Conservation (phyloP, 2,113 vertebrate species). For the Euleptes europaea region DNA sequence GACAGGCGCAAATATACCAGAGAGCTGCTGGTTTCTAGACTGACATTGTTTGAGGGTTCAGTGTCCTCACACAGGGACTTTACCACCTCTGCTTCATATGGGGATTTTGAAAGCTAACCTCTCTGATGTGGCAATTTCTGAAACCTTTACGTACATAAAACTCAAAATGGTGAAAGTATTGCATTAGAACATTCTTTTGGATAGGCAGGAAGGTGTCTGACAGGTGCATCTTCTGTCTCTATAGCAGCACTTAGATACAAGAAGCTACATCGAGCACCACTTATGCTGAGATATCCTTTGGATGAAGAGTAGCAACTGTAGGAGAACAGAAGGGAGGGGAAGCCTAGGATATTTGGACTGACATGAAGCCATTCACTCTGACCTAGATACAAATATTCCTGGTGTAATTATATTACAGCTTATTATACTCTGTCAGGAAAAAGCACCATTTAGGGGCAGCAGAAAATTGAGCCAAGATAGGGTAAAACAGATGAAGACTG, state of each 20-base stretch:
- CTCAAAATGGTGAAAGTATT: neutral
- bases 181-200: neutral
- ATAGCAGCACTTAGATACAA: neutral
- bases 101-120: neutral
- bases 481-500: neutral
- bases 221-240: neutral
- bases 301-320: neutral
- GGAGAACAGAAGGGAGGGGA: neutral
- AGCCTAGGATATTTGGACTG: neutral
- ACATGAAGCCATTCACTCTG: neutral
- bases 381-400: neutral
- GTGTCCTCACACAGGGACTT: neutral
- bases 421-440: neutral
- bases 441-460: neutral
- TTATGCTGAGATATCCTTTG: neutral
- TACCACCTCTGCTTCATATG: neutral
- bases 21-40: neutral
- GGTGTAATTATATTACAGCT: neutral
- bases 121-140: neutral
- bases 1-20: neutral
- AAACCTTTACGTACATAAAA: neutral
- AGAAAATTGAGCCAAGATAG: neutral
- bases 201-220: neutral
- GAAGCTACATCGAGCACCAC: neutral
- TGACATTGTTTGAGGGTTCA: neutral